Percentiles rank a stretch among this genome's conserved stretches.
phyloP scores from a whole-genome alignment of 2,797 vertebrate species.

The Poecilia picta region DNA sequence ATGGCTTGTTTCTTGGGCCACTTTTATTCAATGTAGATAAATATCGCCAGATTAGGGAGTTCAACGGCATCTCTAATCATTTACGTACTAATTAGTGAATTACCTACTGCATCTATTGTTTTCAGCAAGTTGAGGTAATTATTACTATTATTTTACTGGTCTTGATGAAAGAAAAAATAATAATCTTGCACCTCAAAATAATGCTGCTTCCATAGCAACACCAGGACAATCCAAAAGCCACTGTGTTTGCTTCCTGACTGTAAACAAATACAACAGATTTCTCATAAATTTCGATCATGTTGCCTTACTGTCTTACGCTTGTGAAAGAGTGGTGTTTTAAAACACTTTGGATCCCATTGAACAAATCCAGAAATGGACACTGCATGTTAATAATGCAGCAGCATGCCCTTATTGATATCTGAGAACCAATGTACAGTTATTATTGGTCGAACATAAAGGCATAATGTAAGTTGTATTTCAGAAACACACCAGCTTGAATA shows the following conservation, averaged over 20 bases:
- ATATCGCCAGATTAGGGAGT: neutral
- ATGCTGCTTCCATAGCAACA: neutral
- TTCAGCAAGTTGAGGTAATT: neutral
- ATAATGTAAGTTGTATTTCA: constrained; percentile 57
- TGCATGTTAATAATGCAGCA: constrained; percentile 9
- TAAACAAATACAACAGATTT: constrained; percentile 6
- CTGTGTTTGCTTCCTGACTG: neutral
- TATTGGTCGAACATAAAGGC: constrained; percentile 47
- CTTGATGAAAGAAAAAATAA: neutral
- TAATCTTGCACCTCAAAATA: neutral
- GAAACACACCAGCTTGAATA: constrained; percentile 43
- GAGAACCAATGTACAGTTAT: constrained; percentile 52
- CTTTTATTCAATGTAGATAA: neutral
- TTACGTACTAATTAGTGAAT: neutral
- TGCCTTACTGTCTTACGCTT: neutral
- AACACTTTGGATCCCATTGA: neutral
- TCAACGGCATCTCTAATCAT: neutral
- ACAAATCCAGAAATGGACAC: constrained; percentile 11
- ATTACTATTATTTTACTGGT: neutral
- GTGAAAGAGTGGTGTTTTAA: neutral
- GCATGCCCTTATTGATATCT: constrained; percentile 29
- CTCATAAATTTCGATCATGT: constrained; percentile 7
- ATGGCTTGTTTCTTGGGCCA: neutral
- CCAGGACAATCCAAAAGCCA: neutral
- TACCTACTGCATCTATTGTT: neutral